phyloP scores from a whole-genome alignment of 1,140 invertebrate genomes.

The Leptopilina boulardi region DNA sequence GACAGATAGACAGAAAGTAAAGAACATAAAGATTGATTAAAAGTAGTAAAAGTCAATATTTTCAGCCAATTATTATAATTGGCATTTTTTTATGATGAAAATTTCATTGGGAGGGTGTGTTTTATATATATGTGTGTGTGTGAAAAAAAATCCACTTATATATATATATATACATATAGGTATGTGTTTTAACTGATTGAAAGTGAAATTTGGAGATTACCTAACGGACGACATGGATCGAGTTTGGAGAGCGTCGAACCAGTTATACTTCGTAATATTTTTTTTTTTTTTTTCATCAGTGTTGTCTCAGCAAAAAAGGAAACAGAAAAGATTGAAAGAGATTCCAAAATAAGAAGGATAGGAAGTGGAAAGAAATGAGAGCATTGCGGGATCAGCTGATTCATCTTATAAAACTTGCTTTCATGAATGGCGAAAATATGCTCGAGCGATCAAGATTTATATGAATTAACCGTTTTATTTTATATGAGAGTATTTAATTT shows the following conservation, averaged over 20 bases:
- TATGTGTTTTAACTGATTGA: constrained; percentile 57
- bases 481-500: too few relatives aligned
- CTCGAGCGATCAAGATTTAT: not conserved
- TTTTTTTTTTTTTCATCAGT: too few relatives aligned
- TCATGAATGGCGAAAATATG: not conserved
- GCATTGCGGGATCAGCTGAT: not conserved
- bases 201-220: constrained; percentile 65
- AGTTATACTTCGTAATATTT: constrained; percentile 59
- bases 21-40: too few relatives aligned
- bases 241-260: constrained; percentile 50
- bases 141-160: too few relatives aligned
- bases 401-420: not conserved
- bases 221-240: constrained; percentile 53
- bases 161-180: constrained; percentile 22
- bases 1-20: too few relatives aligned
- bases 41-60: too few relatives aligned
- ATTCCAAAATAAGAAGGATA: constrained; percentile 4
- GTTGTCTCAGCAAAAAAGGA: not conserved
- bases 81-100: too few relatives aligned
- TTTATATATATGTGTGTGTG: not conserved
- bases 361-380: not conserved
- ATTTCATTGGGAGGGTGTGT: not conserved
- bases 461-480: too few relatives aligned
- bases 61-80: too few relatives aligned
- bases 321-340: not conserved